A percentile compares a stretch with the other conserved stretches of the same genome.
These are phyloP conservation scores for Falco biarmicus DNA, from an alignment of 2,797 vertebrate species.

Conservation along the genomic window DNA sequence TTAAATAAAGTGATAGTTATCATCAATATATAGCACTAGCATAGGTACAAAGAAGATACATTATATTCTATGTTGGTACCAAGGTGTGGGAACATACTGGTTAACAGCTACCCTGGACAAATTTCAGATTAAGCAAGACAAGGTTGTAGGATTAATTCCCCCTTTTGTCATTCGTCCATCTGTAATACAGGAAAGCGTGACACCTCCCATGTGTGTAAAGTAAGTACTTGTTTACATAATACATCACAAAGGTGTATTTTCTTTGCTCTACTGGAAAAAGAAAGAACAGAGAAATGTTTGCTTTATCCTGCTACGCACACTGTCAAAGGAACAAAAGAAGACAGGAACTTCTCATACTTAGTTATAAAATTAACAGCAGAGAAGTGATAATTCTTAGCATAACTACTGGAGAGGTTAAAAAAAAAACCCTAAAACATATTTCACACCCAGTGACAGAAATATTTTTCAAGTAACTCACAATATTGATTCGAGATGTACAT, in stretches of 20 bases:
- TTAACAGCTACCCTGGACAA: not conserved
- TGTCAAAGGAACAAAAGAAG: not conserved
- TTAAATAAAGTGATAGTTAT: not conserved
- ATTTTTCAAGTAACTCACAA: not conserved
- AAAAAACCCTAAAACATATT: not conserved
- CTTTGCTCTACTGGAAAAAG: not conserved
- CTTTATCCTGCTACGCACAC: not conserved
- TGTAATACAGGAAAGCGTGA: not conserved
- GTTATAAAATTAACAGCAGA: not conserved
- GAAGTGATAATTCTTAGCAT: not conserved
- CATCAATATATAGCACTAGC: not conserved
- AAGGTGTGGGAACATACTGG: not conserved
- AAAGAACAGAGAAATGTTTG: not conserved
- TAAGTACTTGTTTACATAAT: not conserved
- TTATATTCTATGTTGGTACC: not conserved
- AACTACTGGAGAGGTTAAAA: not conserved
- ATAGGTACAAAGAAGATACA: not conserved
- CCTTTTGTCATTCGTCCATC: slow-evolving; percentile 3
- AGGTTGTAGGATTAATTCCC: not conserved
- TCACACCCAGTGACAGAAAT: not conserved
- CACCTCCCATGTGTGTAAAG: not conserved
- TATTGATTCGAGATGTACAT: not conserved
- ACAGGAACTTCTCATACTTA: not conserved
- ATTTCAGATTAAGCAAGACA: slow-evolving; percentile 15
- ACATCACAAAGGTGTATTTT: slow-evolving; percentile 19